Evolutionary conservation across 1,140 invertebrate genomes (phyloP).

Genomic region (Drosophila kepulauana): DNA sequence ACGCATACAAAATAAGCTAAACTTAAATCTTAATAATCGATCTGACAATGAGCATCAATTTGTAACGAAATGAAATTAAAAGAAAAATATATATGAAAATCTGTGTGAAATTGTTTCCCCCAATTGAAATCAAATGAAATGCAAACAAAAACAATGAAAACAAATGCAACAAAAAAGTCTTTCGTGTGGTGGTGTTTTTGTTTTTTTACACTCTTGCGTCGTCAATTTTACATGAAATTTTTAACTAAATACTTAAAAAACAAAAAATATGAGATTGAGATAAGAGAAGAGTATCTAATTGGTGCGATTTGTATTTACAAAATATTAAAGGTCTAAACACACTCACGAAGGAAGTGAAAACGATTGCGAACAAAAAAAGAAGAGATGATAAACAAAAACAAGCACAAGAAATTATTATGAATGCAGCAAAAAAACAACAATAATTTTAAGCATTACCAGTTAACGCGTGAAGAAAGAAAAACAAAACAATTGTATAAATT

Average conservation of each 20-base stretch:
- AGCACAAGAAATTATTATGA: constrained; percentile 70
- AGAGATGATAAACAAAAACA: constrained; percentile 49
- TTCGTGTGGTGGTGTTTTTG: constrained; percentile 26
- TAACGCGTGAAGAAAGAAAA: constrained; percentile 55
- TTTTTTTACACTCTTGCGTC: constrained; percentile 52
- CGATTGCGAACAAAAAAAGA: constrained; percentile 61
- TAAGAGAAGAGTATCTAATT: constrained; percentile 30
- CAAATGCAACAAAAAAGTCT: constrained; percentile 16
- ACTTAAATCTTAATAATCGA: constrained; percentile 36
- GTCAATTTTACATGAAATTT: constrained; percentile 50
- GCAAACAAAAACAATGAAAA: constrained; percentile 21
- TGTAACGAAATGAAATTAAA: constrained; percentile 73
- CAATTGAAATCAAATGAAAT: constrained; percentile 26
- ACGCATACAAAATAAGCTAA: constrained; percentile 31
- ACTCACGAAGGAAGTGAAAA: constrained; percentile 35
- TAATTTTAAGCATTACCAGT: constrained; percentile 65
- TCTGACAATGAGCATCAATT: constrained; percentile 56
- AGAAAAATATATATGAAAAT: constrained; percentile 4
- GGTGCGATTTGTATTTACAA: constrained; percentile 50
- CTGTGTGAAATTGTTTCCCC: constrained; percentile 66
- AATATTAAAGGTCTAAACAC: constrained; percentile 49
- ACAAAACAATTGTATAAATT: constrained; percentile 73
- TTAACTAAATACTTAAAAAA: constrained; percentile 31
- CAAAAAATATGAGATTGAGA: constrained; percentile 12
- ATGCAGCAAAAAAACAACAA: constrained; percentile 43